Base-by-base conservation (phyloP, 2,888 invertebrate species). In the Volucella inflata region DNA sequence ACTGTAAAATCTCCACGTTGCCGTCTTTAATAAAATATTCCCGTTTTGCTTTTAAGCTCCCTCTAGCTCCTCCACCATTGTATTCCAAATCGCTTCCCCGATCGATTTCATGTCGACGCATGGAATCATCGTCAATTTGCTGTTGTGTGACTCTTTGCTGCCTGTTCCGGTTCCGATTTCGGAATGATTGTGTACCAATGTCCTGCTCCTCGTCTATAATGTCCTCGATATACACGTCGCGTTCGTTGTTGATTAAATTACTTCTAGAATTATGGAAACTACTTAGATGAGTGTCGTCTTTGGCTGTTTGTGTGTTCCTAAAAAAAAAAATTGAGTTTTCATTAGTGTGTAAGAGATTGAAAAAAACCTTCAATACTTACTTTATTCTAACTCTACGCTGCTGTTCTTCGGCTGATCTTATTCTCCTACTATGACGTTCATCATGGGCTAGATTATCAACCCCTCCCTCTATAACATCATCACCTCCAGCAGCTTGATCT, bases 11-110 rank as follows among this genome's bases (percentile, higher is more conserved):
- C 93, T 97, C 97, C 0, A 97, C 95, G 89, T 97, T 96, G 0
- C 97, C 97, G 89, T 97, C 96, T 89, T 96, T 95, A 51, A 96
- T 96, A 89, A 96, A 97, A 89, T 95, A 94, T 89, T 96, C 95
- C 80, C 96, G 93, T 65, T 94, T 93, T 62, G 92, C 92, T 84
- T 90, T 90, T 4, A 91, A 87, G 74, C 91, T 91, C 40, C 90
- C 90, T 0, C 90, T 88, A 0, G 88, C 89, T 11, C 77, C 87
- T 0, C 60, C 85, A 0, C 89, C 89, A 11, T 90, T 90, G 87
- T 93, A 93, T 79, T 92, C 92, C 53, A 94, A 93, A 87, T 96
- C 96, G 16, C 96, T 96, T 8, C 95, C 96, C 51, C 96, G 93
- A 88, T 96, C 96, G 78, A 95, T 94, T 92, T 97, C 96, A 89